Conservation (phyloP, 2,888 invertebrate species). For the Anthrax anthrax region DNA sequence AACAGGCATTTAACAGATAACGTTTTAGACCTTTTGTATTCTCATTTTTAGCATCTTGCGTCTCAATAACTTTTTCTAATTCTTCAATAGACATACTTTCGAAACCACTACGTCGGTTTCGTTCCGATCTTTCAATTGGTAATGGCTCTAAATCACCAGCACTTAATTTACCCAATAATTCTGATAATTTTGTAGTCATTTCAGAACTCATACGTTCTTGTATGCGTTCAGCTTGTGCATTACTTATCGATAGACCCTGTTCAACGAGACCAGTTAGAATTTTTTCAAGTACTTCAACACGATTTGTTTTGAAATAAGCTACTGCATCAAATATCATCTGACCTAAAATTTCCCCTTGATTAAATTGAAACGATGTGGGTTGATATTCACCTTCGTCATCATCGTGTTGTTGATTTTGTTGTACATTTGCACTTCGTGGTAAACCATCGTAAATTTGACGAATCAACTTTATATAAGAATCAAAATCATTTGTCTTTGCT, state of each 20-base stretch:
- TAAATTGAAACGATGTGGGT: slow-evolving; percentile 22
- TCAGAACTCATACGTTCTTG: slow-evolving; percentile 49
- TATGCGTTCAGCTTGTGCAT: slow-evolving; percentile 43
- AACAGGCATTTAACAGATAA: slow-evolving; percentile 45
- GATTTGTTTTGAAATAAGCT: slow-evolving; percentile 33
- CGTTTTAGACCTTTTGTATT: slow-evolving; percentile 44
- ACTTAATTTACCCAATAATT: slow-evolving; percentile 46
- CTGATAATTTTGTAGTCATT: slow-evolving; percentile 48
- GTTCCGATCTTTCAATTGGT: slow-evolving; percentile 26
- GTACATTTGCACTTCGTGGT: slow-evolving; percentile 17
- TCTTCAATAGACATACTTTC: slow-evolving; percentile 35
- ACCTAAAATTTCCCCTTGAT: slow-evolving; percentile 39
- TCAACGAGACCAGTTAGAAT: slow-evolving; percentile 42
- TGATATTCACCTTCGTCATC: slow-evolving; percentile 17
- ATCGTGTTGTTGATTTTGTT: slow-evolving; percentile 12
- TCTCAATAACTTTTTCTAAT: slow-evolving; percentile 42
- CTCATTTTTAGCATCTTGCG: slow-evolving; percentile 42
- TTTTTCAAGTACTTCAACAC: slow-evolving; percentile 34
- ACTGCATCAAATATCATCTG: slow-evolving; percentile 40
- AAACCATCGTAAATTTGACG: slow-evolving; percentile 38
- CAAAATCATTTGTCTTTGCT: slow-evolving; percentile 43
- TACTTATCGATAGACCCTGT: slow-evolving; percentile 51
- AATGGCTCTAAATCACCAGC: slow-evolving; percentile 45
- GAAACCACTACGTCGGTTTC: slow-evolving; percentile 22
- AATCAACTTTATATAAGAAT: slow-evolving; percentile 47